Conservation (phyloP, 2,797 vertebrate genomes). For the Enteromius trimaculatus region DNA sequence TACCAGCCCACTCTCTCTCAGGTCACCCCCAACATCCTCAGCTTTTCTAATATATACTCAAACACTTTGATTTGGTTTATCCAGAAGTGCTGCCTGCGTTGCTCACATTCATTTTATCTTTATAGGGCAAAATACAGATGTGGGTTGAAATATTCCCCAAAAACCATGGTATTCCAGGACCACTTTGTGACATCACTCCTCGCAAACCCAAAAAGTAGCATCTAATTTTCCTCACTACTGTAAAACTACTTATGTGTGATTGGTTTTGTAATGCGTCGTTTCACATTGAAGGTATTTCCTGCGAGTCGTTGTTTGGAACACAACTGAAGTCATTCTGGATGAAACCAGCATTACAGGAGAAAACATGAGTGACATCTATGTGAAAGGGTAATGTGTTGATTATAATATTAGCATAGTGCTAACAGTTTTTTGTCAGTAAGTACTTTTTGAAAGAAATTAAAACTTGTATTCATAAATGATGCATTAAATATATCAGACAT, state of each 20-base stretch:
- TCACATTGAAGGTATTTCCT: constrained; percentile 81
- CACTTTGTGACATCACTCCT: constrained; percentile 87
- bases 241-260: background rate
- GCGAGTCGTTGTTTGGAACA: constrained; percentile 94
- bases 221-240: background rate
- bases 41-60: background rate
- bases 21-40: constrained; percentile 69
- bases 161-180: constrained; percentile 87
- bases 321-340: constrained; percentile 91
- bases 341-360: constrained; percentile 98
- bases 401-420: background rate
- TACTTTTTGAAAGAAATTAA: background rate
- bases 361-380: constrained; percentile 98
- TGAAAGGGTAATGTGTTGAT: constrained; percentile 86
- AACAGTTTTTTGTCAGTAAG: background rate
- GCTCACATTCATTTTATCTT: constrained; percentile 7
- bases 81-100: background rate
- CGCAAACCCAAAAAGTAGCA: constrained; percentile 91
- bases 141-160: constrained; percentile 98
- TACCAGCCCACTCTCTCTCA: constrained; percentile 95
- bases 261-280: constrained; percentile 10
- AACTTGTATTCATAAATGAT: background rate
- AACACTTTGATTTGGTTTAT: background rate
- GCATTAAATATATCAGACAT: background rate
- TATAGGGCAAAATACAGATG: constrained; percentile 93